Percentiles rank a stretch among this genome's conserved stretches.
Evolutionary conservation across 2,888 invertebrate genomes (phyloP).

Genomic region (Rutpela maculata): DNA sequence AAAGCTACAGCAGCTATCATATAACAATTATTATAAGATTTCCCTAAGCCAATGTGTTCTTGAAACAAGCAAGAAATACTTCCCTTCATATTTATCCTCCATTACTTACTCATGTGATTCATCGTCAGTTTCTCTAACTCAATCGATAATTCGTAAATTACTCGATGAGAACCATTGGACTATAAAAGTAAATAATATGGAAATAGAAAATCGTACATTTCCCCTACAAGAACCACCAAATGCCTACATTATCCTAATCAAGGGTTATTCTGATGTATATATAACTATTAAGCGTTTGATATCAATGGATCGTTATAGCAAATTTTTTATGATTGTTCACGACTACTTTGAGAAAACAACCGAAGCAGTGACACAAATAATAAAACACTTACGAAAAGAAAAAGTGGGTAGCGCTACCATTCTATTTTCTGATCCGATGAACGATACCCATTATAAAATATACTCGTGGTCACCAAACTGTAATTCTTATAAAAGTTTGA

Average conservation of each 20-base stretch:
- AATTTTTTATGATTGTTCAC: neutral
- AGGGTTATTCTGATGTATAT: neutral
- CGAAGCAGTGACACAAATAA: neutral
- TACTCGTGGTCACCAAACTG: neutral
- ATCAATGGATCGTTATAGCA: neutral
- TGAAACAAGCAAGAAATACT: neutral
- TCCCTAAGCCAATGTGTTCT: neutral
- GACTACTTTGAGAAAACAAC: neutral
- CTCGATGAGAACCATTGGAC: neutral
- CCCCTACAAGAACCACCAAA: neutral
- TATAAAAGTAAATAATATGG: neutral
- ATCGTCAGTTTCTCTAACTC: neutral
- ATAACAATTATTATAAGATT: neutral
- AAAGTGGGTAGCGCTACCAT: neutral
- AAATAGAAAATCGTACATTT: neutral
- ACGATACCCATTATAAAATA: neutral
- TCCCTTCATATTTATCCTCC: neutral
- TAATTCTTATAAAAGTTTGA: neutral
- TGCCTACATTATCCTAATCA: neutral
- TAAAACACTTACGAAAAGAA: neutral
- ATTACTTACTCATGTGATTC: neutral
- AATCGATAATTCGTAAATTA: neutral
- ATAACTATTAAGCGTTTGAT: neutral
- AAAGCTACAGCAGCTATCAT: neutral
- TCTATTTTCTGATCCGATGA: neutral